Conservation (phyloP, 2,888 invertebrate species). For the Drosophila aldrichi region DNA sequence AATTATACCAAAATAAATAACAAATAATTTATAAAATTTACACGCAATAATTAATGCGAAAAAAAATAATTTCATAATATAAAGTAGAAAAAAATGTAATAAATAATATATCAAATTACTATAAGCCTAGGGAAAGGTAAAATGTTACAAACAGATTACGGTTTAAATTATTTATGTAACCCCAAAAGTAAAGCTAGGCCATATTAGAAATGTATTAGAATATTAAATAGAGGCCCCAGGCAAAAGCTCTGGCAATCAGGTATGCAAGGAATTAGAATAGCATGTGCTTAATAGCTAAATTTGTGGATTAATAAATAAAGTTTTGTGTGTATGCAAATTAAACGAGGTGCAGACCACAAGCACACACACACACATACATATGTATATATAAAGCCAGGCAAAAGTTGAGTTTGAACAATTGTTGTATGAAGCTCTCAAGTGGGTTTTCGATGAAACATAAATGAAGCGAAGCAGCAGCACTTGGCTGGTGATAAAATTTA, state of each 20-base stretch:
- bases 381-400: not conserved
- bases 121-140: not conserved
- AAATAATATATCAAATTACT: no score
- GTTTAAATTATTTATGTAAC: not conserved
- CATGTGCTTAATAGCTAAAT: conserved; percentile 58
- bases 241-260: not conserved
- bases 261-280: conserved; percentile 1
- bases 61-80: no score
- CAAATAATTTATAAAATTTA: no score
- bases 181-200: not conserved
- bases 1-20: no score
- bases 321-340: conserved; percentile 34
- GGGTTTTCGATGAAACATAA: conserved; percentile 17
- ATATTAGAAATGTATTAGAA: conserved; percentile 24
- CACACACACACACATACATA: not conserved
- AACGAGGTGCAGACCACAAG: conserved; percentile 22
- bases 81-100: no score
- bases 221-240: not conserved
- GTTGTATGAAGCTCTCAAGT: not conserved
- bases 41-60: no score
- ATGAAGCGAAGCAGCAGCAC: conserved; percentile 44
- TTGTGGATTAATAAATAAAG: conserved; percentile 68
- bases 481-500: conserved; percentile 44
- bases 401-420: conserved; percentile 30
- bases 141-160: no score